Evolutionary conservation across 2,888 invertebrate species (phyloP).

Genomic region (Dexiosoma caninum): DNA sequence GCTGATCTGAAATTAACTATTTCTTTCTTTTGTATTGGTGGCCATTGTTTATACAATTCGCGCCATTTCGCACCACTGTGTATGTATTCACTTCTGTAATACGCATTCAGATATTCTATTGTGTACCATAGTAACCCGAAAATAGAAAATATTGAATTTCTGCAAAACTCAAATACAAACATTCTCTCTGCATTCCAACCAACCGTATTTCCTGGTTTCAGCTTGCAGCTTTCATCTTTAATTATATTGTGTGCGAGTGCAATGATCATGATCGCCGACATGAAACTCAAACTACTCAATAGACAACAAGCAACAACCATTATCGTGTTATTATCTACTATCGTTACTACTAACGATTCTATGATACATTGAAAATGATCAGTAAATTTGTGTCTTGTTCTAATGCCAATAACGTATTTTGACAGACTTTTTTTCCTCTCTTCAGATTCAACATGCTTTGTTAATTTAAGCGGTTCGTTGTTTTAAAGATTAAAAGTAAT

Average conservation of each 20-base stretch:
- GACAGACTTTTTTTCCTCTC: conserved; percentile 13
- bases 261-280: background rate
- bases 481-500: conserved; percentile 45
- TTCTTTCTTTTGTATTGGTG: too few relatives aligned
- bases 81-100: conserved; percentile 32
- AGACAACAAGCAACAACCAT: conserved; percentile 10
- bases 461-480: conserved; percentile 50
- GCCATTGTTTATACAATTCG: too few relatives aligned
- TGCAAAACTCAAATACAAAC: conserved; percentile 24
- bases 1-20: too few relatives aligned
- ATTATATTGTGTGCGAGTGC: background rate
- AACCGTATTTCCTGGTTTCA: conserved; percentile 57
- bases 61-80: conserved; percentile 24
- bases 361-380: conserved; percentile 21
- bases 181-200: conserved; percentile 15
- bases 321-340: conserved; percentile 36
- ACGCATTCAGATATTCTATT: conserved; percentile 33
- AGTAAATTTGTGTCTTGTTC: conserved; percentile 10
- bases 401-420: conserved; percentile 20
- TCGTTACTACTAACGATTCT: conserved; percentile 4
- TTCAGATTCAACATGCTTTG: conserved; percentile 22
- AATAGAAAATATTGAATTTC: conserved; percentile 2
- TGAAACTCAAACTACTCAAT: conserved; percentile 9
- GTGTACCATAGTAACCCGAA: background rate
- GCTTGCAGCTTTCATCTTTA: conserved; percentile 45